phyloP scores from a whole-genome alignment of 2,797 vertebrate genomes.

The Intellagama lesueurii region DNA sequence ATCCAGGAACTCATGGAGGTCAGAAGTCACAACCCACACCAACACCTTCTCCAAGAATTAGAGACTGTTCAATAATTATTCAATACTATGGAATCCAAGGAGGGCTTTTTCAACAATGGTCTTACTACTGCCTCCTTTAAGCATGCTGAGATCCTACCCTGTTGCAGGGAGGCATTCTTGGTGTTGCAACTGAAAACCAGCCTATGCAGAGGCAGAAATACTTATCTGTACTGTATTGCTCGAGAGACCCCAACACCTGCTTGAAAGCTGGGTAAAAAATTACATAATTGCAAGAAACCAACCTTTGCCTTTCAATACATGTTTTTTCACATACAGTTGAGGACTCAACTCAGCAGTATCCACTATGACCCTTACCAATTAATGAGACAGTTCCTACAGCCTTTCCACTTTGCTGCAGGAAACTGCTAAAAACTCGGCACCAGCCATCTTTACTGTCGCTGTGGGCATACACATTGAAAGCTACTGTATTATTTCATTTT shows the following conservation, averaged over 20 bases:
- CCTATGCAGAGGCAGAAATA: too few species aligned
- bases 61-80: too few species aligned
- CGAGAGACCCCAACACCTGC: background rate
- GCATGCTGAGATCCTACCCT: too few species aligned
- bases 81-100: too few species aligned
- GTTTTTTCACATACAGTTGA: background rate
- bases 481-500: background rate
- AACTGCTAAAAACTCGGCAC: background rate
- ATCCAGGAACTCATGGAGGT: too few species aligned
- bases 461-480: background rate
- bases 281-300: background rate
- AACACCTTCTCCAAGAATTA: too few species aligned
- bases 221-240: too few species aligned
- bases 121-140: too few species aligned
- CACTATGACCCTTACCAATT: background rate
- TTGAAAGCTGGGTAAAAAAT: background rate
- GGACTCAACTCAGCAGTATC: background rate
- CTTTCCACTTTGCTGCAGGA: background rate
- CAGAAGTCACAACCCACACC: too few species aligned
- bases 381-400: background rate
- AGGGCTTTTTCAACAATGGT: too few species aligned
- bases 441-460: background rate
- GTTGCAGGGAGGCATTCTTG: too few species aligned
- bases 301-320: background rate
- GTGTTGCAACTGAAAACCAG: too few species aligned